Evolutionary conservation across 2,888 invertebrate species (phyloP), one percentile per base, ranked within the genome.

Genomic region (Coleophora flavipennella): DNA sequence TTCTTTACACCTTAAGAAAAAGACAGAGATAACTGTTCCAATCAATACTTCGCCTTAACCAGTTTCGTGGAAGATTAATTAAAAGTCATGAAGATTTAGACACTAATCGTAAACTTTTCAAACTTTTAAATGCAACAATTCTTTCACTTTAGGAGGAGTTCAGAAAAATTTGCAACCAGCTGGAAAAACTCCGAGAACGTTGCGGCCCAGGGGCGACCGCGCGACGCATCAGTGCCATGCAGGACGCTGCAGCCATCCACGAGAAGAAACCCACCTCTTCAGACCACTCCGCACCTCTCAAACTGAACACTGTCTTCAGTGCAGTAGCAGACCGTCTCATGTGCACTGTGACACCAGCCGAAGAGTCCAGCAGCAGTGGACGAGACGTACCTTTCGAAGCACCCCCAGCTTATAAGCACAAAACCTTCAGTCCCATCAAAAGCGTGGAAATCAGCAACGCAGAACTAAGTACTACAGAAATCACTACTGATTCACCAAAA

Each of bases 221-320:
- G 45, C 88, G 90, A 40, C 91, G 92, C 57, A 91, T 94, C 48
- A 85, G 88, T 0, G 92, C 93, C 6, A 94, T 94, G 94, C 92
- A 93, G 57, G 92, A 93, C 43, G 93, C 93, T 0, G 91, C 92
- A 0, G 86, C 86, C 25, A 67, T 86, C 8, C 85, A 87, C 35
- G 90, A 90, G 12, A 58, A 71, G 27, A 83, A 77, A 49, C 85
- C 87, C 1, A 70, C 85, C n/a, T 62, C 83, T 0, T 76, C 80
- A 31, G 87, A 79, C 41, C 84, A 57, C 50, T 79, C 78, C 34
- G 83, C 78, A 9, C 86, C 78, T 0, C 57, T 80, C 0, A 84
- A 85, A 59, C 73, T 86, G 0, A 86, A 86, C 56, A 86, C 81
- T 25, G 85, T 86, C 1, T 81, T 86, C 55, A 85, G 85, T 39